Evolutionary conservation across 1,140 invertebrate genomes (phyloP).

Genomic region (Drosophila murphyi): DNA sequence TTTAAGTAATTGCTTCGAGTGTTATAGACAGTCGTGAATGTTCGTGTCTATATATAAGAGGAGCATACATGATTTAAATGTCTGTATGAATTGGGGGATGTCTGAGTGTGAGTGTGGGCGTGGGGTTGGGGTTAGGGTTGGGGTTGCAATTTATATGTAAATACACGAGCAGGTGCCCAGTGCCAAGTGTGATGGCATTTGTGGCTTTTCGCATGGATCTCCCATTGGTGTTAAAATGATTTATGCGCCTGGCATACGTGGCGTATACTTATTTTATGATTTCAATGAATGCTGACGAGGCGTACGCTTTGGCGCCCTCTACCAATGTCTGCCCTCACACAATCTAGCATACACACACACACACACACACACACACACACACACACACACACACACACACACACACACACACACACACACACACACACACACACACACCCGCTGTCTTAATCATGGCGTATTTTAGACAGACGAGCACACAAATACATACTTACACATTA

Average conservation of each 20-base stretch:
- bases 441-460: slow-evolving; percentile 30
- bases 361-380: not conserved
- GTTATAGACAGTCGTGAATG: slow-evolving; percentile 18
- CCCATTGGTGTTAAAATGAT: slow-evolving; percentile 55
- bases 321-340: slow-evolving; percentile 55
- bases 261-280: slow-evolving; percentile 72
- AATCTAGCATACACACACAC: not conserved
- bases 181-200: slow-evolving; percentile 22
- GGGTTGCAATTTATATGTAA: slow-evolving; percentile 23
- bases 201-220: slow-evolving; percentile 1
- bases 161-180: slow-evolving; percentile 29
- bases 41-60: slow-evolving; percentile 9
- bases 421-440: slow-evolving; percentile 21
- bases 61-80: not conserved
- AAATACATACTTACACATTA: not conserved
- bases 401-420: not conserved
- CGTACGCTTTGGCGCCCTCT: slow-evolving; percentile 49
- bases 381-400: slow-evolving; percentile 28
- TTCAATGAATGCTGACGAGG: slow-evolving; percentile 50
- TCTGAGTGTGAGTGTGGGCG: not conserved
- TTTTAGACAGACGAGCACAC: slow-evolving; percentile 8
- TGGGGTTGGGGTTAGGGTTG: not conserved
- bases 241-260: slow-evolving; percentile 60
- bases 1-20: slow-evolving; percentile 49
- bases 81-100: not conserved